phyloP scores from a whole-genome alignment of 2,113 vertebrate species.

The Apodemus speciosus region DNA sequence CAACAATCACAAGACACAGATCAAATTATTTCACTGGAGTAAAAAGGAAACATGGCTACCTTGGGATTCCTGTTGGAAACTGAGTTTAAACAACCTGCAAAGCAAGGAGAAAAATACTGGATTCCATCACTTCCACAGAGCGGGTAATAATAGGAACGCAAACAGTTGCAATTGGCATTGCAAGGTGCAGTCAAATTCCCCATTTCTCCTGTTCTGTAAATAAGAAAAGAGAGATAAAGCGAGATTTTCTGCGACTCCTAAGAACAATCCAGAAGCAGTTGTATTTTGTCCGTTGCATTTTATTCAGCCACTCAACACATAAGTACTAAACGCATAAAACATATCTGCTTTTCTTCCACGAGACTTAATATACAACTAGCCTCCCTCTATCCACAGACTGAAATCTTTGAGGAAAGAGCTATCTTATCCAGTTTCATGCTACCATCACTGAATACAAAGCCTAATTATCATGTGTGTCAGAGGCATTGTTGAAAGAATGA shows the following conservation, averaged over 20 bases:
- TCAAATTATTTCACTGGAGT: neutral
- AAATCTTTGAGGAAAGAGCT: neutral
- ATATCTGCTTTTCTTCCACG: neutral
- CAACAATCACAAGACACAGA: neutral
- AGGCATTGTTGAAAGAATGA: neutral
- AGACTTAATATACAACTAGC: neutral
- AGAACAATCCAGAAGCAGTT: neutral
- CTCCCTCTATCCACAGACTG: neutral
- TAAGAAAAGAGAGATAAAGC: constrained; percentile 21
- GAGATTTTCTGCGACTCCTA: neutral
- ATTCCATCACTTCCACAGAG: constrained; percentile 86
- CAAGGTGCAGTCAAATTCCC: constrained; percentile 84
- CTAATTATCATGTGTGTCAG: neutral
- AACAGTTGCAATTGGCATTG: constrained; percentile 85
- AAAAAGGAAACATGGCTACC: constrained; percentile 75
- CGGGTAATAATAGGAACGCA: constrained; percentile 85
- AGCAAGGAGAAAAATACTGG: constrained; percentile 90
- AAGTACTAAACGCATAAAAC: neutral
- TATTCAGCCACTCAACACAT: neutral
- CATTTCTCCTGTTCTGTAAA: constrained; percentile 82
- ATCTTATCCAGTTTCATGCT: neutral
- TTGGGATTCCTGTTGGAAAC: constrained; percentile 52
- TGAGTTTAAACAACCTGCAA: constrained; percentile 84
- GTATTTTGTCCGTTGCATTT: neutral
- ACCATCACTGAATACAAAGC: neutral